Conservation (phyloP, 2,113 vertebrate species). For the Argyrosomus japonicus region DNA sequence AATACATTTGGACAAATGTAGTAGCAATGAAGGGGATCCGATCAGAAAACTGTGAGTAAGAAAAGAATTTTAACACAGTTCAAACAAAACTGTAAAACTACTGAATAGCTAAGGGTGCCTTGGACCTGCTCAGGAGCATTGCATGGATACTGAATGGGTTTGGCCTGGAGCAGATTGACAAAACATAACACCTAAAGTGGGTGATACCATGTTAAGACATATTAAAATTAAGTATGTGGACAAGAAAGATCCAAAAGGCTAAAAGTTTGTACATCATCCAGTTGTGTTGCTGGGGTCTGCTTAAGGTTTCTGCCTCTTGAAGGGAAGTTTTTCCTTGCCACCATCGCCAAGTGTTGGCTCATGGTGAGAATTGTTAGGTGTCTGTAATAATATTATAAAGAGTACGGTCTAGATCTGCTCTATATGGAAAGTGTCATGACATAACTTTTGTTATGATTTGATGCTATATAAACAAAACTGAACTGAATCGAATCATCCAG, state of each 20-base stretch:
- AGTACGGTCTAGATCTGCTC: too few relatives aligned
- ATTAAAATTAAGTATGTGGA: not conserved
- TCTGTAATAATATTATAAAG: too few relatives aligned
- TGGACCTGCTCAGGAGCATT: not conserved
- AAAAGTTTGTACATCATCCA: not conserved
- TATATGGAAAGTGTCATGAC: too few relatives aligned
- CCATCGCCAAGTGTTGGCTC: too few relatives aligned
- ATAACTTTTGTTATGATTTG: too few relatives aligned
- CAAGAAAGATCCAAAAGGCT: not conserved
- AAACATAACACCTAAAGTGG: not conserved
- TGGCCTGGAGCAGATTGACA: not conserved
- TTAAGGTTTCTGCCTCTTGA: too few relatives aligned
- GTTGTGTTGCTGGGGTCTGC: too few relatives aligned
- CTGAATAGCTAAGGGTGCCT: not conserved
- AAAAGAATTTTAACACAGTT: not conserved
- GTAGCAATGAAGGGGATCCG: not conserved
- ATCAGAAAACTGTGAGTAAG: not conserved
- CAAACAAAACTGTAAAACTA: not conserved
- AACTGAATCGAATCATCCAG: not conserved
- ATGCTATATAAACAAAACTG: too few relatives aligned
- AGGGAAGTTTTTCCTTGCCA: too few relatives aligned
- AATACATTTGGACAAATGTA: not conserved
- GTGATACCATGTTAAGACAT: not conserved
- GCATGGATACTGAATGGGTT: constrained; percentile 23
- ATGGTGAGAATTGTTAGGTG: too few relatives aligned